phyloP scores from a whole-genome alignment of 2,888 invertebrate species.

The Drosophila eohydei region DNA sequence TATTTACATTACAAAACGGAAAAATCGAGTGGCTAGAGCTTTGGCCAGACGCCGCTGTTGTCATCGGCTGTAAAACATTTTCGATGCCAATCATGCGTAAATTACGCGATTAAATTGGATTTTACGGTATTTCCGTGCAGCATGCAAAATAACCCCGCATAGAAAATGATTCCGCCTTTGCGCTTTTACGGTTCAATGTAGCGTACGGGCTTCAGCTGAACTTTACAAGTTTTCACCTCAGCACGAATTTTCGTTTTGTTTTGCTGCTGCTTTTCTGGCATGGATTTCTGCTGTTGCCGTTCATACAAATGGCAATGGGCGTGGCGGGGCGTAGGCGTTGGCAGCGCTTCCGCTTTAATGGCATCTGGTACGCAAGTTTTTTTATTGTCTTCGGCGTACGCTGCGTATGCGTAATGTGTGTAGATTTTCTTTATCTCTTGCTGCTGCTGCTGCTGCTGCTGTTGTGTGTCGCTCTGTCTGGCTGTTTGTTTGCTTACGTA shows the following conservation, averaged over 20 bases:
- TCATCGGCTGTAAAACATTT: conserved; percentile 57
- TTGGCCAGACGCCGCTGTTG: conserved; percentile 24
- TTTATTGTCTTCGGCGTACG: conserved; percentile 49
- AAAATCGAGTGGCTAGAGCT: conserved; percentile 16
- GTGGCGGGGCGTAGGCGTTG: conserved; percentile 55
- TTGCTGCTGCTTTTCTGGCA: conserved; percentile 22
- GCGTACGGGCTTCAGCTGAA: conserved; percentile 32
- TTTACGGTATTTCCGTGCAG: conserved; percentile 59
- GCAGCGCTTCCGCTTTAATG: conserved; percentile 67
- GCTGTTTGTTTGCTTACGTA: conserved; percentile 60
- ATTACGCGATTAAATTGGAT: conserved; percentile 79
- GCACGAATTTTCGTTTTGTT: conserved; percentile 18
- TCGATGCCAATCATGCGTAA: conserved; percentile 78
- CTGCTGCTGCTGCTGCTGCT: background rate
- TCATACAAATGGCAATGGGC: conserved; percentile 43
- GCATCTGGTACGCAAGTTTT: conserved; percentile 62
- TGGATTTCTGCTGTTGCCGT: background rate
- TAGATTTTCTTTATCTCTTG: conserved; percentile 12
- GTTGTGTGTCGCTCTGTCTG: conserved; percentile 15
- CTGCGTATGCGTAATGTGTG: conserved; percentile 73
- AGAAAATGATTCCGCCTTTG: conserved; percentile 14
- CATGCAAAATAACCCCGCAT: conserved; percentile 55
- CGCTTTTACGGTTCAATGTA: conserved; percentile 34
- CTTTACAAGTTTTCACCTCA: conserved; percentile 61
- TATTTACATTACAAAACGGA: conserved; percentile 68